Evolutionary conservation across 2,113 vertebrate genomes (phyloP).

Genomic region (human (Homo sapiens)): DNA sequence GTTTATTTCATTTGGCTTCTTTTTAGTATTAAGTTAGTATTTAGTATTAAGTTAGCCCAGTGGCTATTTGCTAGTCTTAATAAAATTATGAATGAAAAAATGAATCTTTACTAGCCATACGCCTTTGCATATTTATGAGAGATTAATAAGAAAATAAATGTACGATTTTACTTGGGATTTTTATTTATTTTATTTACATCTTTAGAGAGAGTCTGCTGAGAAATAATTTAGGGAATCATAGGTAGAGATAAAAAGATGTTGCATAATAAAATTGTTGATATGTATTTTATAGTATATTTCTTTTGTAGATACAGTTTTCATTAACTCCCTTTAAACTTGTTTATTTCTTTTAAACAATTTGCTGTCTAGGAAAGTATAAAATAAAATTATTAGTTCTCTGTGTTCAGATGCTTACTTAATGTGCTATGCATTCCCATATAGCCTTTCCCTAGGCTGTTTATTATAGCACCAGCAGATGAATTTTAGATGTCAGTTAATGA

Average conservation of each 20-base stretch:
- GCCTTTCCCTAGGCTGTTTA: constrained; percentile 44
- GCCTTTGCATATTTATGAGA: neutral
- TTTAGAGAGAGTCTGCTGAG: neutral
- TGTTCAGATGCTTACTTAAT: constrained; percentile 36
- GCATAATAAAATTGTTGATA: constrained; percentile 12
- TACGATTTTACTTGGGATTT: neutral
- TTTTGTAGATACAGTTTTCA: neutral
- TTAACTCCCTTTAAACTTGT: constrained; percentile 17
- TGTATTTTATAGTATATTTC: neutral
- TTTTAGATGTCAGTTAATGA: constrained; percentile 69
- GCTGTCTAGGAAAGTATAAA: constrained; percentile 43
- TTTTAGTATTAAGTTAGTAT: neutral
- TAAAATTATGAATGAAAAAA: neutral
- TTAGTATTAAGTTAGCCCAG: neutral
- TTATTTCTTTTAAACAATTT: constrained; percentile 54
- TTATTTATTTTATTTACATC: neutral
- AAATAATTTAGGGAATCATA: neutral
- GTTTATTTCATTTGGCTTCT: neutral
- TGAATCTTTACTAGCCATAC: neutral
- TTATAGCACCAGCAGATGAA: constrained; percentile 47
- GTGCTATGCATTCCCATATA: neutral
- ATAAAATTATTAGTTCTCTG: constrained; percentile 36
- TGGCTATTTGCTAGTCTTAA: neutral
- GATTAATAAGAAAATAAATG: neutral
- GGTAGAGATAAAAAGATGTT: neutral